These are phyloP conservation scores for Stenchaetothrips biformis DNA, from an alignment of 2,888 invertebrate genomes.

Conservation along the genomic window DNA sequence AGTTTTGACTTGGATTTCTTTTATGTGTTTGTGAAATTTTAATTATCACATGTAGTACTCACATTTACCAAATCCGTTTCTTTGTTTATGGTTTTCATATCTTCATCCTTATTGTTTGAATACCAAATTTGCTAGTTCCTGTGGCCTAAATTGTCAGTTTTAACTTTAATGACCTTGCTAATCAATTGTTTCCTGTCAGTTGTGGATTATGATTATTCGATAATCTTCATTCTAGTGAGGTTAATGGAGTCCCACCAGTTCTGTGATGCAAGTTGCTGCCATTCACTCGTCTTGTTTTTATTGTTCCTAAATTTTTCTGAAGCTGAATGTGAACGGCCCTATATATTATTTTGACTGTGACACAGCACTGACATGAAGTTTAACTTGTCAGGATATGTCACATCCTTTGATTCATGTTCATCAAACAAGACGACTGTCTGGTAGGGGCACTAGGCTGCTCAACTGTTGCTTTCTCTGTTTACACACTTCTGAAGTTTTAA, in stretches of 20 bases:
- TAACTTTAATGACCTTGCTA: neutral
- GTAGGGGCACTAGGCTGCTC: slow-evolving; percentile 10
- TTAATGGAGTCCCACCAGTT: slow-evolving; percentile 12
- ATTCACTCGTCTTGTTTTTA: neutral
- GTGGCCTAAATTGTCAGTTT: neutral
- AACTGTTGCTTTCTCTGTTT: slow-evolving; percentile 25
- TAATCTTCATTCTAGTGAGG: neutral
- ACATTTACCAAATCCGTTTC: neutral
- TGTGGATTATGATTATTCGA: neutral
- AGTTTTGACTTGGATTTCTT: neutral
- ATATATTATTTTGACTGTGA: too few species aligned
- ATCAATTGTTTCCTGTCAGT: neutral
- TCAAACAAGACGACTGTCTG: neutral
- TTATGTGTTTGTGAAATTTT: neutral
- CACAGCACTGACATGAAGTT: too few species aligned
- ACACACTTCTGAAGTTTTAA: slow-evolving; percentile 10
- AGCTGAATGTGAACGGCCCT: too few species aligned
- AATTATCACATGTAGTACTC: neutral
- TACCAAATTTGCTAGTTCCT: neutral
- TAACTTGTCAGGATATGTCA: neutral
- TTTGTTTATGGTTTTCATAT: neutral
- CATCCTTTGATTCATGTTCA: neutral
- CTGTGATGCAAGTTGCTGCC: slow-evolving; percentile 20
- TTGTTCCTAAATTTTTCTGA: neutral
- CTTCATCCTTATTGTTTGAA: neutral